Conservation (phyloP, 2,113 vertebrate genomes). For the Phyllostomus discolor region DNA sequence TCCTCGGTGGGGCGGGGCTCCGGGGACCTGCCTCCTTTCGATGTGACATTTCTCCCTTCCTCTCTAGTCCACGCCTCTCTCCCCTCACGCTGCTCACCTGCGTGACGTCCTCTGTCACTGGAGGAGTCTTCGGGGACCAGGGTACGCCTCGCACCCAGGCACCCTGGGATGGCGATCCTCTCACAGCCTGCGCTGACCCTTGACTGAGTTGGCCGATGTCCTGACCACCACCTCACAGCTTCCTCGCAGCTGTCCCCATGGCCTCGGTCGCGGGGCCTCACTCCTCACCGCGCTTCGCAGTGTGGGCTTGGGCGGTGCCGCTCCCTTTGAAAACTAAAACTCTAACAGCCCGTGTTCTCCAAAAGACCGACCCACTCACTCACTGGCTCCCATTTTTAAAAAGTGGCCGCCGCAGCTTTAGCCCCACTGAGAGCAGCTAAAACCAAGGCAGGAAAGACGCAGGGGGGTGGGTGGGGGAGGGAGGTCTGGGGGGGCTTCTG, state of each 20-base stretch:
- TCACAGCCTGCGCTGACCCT: neutral
- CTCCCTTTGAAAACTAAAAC: conserved; percentile 9
- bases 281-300: neutral
- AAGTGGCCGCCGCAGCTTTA: neutral
- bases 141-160: neutral
- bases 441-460: neutral
- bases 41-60: neutral
- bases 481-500: neutral
- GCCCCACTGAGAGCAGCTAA: neutral
- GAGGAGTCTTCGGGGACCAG: neutral
- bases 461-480: rapidly evolving
- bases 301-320: neutral
- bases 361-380: neutral
- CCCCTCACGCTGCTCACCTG: neutral
- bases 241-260: neutral
- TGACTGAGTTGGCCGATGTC: neutral
- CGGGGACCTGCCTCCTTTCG: neutral
- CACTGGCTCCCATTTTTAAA: neutral
- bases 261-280: neutral
- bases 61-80: neutral
- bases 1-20: neutral
- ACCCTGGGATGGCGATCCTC: neutral
- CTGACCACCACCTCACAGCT: neutral
- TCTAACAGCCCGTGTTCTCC: neutral
- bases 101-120: neutral